Base-by-base conservation (phyloP, 2,888 invertebrate genomes). In the Drosophila buzzatii region DNA sequence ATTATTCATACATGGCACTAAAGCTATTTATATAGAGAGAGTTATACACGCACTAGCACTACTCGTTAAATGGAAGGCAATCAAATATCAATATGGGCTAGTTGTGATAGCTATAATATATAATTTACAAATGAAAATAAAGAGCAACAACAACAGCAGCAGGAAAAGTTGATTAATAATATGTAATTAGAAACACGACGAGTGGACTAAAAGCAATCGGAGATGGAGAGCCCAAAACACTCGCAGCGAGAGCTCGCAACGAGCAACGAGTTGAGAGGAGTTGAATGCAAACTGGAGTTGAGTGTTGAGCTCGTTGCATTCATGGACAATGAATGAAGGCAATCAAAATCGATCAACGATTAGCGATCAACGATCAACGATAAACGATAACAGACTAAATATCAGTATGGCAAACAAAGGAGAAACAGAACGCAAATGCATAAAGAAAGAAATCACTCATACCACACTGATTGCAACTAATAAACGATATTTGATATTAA, bases 21-120 rank as follows among this genome's bases (percentile, higher is more conserved):
- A 45, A 62, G 23, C 66, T 65, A 75, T 37, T 59, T 60, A 65
- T 63, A 55, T 66, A 52, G 41, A 65, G 52, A 33, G 52, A 69
- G 51, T 14, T 33, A 65, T 45, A 66, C 69, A 85, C 69, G 63
- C 69, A 82, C 77, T 81, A 83, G 42, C 42, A 67, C 75, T 75
- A 75, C 78, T 72, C 61, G 49, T 60, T 80, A 37, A 27, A 65
- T 80, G 53, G 10, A 57, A 51, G 60, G 53, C 49, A 57, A 20
- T 27, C 3, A 51, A 55, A 8, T 53, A 45, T 52, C 68, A 51
- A 55, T 37, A 62, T 39, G 49, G 52, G 31, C 76, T 75, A 74
- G n/a, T 53, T 70, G 70, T 76, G 65, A 62, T 76, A 52, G n/a
- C 52, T 53, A 61, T 39, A 16, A 72, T 59, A 49, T 64, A 53